phyloP scores from a whole-genome alignment of 2,113 vertebrate species.

The Empidonax traillii region DNA sequence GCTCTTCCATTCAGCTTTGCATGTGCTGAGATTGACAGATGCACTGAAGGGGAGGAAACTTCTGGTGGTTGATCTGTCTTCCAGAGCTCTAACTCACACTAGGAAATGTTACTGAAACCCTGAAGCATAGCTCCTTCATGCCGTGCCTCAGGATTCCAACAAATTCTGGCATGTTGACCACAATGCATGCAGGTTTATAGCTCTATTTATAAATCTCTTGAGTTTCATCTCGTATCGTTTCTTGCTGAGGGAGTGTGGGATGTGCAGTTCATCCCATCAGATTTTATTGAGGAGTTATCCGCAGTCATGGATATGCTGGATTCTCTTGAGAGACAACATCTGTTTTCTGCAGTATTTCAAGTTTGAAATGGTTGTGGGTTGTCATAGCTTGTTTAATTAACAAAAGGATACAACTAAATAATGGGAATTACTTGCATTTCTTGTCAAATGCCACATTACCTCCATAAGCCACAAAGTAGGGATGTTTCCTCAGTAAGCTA shows the following conservation, averaged over 20 bases:
- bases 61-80: not conserved
- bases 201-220: slow-evolving; percentile 25
- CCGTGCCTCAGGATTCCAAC: not conserved
- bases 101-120: not conserved
- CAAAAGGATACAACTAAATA: not conserved
- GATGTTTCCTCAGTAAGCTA: not conserved
- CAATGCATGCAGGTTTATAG: slow-evolving; percentile 13
- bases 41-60: not conserved
- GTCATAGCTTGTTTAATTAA: slow-evolving; percentile 12
- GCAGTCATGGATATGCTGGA: not conserved
- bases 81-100: not conserved
- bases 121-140: not conserved
- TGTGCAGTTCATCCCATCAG: not conserved
- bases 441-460: not conserved
- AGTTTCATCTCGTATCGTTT: slow-evolving; percentile 37
- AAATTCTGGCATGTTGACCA: not conserved
- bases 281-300: slow-evolving; percentile 43
- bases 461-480: not conserved
- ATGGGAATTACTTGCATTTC: not conserved
- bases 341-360: slow-evolving; percentile 43
- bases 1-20: not conserved
- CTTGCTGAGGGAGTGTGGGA: slow-evolving; percentile 18
- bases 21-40: not conserved
- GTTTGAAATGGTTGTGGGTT: not conserved
- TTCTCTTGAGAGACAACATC: slow-evolving; percentile 52